Base-by-base conservation (phyloP, 2,888 invertebrate genomes). In the Pardosa pseudoannulata region DNA sequence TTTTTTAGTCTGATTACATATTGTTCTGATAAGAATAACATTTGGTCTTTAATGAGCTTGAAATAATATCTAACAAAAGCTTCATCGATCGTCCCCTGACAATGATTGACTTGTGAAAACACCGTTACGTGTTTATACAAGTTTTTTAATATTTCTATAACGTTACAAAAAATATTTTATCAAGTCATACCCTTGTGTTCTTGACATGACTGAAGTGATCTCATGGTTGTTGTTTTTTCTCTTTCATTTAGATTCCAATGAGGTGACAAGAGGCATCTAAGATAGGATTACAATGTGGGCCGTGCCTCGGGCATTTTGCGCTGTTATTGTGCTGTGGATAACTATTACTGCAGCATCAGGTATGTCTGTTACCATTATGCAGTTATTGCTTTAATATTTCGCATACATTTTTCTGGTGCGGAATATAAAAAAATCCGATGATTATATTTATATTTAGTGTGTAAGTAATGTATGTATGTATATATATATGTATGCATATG, bases 211-310 rank as follows among this genome's bases (percentile, higher is more conserved):
- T 27, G 70, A 70, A 39, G 70, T 70, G 28, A 41, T 13, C 27
- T 70, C 5, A 67, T 31, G 7, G 36, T 32, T 32, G 32, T 32
- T 68, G 23, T 41, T 70, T 41, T 36, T 41, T 65, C 13, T 65
- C 13, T 70, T 16, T 41, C 23, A 32, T 19, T 19, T 28, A 70
- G 70, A 41, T 70, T 70, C 70, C 70, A 23, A 70, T 70, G 70
- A 70, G 41, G 70, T 70, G 70, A 70, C 70, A 70, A 41, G 41
- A 70, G 70, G 67, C 31, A 31, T 19, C 23, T 41, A 27, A 27
- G 11, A n/a, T 28, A 9, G 23, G 13, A 16, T 23, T 41, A 41
- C 41, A 36, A 70, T 70, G 70, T 70, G 70, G 70, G 70, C 41
- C 28, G 27, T 6, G 70, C 70, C 32, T 36, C 28, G 32, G 70